These are phyloP conservation scores for Tragelaphus scriptus DNA, from an alignment of 2,113 vertebrate genomes.

Conservation along the genomic window DNA sequence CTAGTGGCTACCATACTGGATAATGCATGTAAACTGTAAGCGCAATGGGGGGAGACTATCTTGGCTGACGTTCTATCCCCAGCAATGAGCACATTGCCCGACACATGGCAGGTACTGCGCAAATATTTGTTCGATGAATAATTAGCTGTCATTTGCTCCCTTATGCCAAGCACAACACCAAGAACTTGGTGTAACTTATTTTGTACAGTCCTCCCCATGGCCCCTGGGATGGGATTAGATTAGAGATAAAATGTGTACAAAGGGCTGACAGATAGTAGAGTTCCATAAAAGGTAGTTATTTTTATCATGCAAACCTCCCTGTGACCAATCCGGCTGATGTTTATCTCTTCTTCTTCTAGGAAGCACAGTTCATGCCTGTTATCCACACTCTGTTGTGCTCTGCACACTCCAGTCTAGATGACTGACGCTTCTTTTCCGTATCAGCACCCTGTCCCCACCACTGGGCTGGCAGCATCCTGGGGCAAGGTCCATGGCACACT, in stretches of 20 bases:
- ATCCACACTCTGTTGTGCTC: not conserved
- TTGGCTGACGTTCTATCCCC: not conserved
- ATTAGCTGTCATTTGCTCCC: not conserved
- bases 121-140: not conserved
- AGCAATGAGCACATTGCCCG: not conserved
- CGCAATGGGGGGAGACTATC: not conserved
- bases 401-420: not conserved
- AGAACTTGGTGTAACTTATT: not conserved
- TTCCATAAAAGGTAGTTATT: not conserved
- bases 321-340: not conserved
- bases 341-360: not conserved
- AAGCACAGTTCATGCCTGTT: not conserved
- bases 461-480: not conserved
- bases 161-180: not conserved
- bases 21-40: not conserved
- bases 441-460: not conserved
- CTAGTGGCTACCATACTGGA: not conserved
- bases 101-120: not conserved
- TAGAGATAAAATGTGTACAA: not conserved
- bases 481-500: not conserved
- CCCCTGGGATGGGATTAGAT: not conserved
- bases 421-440: not conserved
- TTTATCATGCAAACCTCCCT: not conserved
- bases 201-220: not conserved
- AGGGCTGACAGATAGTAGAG: not conserved